Percentiles rank a stretch among this genome's conserved stretches.
These are phyloP conservation scores for Neodon shergylaensis DNA, from an alignment of 2,113 vertebrate species.

Conservation along the genomic window DNA sequence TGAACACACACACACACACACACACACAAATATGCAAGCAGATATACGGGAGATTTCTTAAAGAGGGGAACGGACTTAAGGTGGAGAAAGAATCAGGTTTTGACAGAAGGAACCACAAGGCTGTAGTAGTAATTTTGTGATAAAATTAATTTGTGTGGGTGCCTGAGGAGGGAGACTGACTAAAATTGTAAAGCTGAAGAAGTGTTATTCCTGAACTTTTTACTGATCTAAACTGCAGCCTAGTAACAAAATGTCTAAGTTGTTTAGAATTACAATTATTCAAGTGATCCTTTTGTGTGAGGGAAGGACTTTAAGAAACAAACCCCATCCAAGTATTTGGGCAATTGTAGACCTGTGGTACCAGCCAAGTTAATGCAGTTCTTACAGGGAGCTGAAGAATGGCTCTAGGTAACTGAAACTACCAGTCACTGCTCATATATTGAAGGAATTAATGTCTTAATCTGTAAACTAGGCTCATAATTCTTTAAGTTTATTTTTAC, in stretches of 20 bases:
- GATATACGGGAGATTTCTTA: no score
- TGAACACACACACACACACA: background rate
- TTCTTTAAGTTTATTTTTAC: conserved; percentile 38
- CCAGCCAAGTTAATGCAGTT: background rate
- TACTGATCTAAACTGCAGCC: background rate
- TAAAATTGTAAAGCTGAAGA: background rate
- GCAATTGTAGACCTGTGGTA: background rate
- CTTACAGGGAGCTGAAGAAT: background rate
- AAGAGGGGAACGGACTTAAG: background rate
- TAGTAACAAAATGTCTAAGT: background rate
- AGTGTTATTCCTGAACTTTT: background rate
- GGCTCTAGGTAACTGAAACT: conserved; percentile 1
- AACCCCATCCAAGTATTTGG: background rate
- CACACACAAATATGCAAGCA: no score
- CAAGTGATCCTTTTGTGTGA: background rate
- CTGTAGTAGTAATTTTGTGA: background rate
- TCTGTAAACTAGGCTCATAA: conserved; percentile 60
- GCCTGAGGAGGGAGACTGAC: background rate
- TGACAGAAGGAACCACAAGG: background rate
- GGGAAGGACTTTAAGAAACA: background rate
- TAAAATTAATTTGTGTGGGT: background rate
- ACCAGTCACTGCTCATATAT: background rate
- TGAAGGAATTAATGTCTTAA: conserved; percentile 28
- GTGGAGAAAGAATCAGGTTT: background rate
- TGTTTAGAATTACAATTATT: background rate